Evolutionary conservation across 30 jellyfish, hydroid and myxozoan genomes (phyloP).

Genomic region (Aurelia coerulea): DNA sequence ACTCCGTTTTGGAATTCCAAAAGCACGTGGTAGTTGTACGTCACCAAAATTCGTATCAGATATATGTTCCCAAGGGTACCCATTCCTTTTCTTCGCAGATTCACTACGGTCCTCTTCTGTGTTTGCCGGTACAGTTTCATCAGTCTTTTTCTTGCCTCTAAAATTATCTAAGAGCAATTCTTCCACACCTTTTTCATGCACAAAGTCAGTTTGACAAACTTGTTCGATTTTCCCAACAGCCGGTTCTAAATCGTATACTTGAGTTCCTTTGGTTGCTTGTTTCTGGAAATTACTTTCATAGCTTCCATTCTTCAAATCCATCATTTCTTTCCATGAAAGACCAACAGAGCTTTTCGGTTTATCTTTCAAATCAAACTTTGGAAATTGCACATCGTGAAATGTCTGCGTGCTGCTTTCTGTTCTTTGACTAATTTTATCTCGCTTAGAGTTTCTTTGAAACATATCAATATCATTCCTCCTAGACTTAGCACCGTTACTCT

Average conservation of each 20-base stretch:
- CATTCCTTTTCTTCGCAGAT: not conserved
- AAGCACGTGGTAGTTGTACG: constrained; percentile 5
- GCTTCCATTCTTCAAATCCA: not conserved
- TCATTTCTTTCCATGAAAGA: constrained; percentile 43
- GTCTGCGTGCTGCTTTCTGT: constrained; percentile 31
- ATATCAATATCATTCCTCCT: not conserved
- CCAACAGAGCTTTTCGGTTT: constrained; percentile 61
- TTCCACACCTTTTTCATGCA: constrained; percentile 31
- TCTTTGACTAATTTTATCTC: not conserved
- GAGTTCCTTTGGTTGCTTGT: constrained; percentile 8
- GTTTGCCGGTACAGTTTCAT: not conserved
- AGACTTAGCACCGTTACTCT: not conserved
- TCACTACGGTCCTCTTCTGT: not conserved
- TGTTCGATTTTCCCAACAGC: constrained; percentile 51
- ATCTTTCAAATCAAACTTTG: not conserved
- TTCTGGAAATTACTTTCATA: not conserved
- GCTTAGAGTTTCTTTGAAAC: not conserved
- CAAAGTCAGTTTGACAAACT: constrained; percentile 61
- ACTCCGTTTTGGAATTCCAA: not conserved
- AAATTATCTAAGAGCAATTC: constrained; percentile 27
- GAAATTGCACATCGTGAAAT: not conserved
- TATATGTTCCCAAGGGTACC: constrained; percentile 64
- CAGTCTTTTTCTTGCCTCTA: not conserved
- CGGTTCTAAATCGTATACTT: constrained; percentile 28
- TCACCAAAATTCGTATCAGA: not conserved